These are phyloP conservation scores for Zosterops lateralis DNA, from an alignment of 2,113 vertebrate species.

Conservation along the genomic window DNA sequence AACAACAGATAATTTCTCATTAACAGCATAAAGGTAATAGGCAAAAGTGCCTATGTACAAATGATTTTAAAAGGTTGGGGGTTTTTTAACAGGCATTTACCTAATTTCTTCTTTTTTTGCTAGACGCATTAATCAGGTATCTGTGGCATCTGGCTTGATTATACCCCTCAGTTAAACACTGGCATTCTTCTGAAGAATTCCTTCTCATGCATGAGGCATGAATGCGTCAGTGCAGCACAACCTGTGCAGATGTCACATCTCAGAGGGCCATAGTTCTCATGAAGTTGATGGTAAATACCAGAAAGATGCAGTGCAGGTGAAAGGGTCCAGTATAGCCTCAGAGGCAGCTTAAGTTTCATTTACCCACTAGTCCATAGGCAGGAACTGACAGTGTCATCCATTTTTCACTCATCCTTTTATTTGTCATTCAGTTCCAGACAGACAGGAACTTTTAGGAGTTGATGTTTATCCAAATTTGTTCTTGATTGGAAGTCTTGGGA, in stretches of 20 bases:
- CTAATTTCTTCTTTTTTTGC: background rate
- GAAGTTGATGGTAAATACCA: background rate
- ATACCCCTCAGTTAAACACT: background rate
- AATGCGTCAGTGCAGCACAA: background rate
- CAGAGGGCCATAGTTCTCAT: accelerated
- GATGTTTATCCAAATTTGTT: background rate
- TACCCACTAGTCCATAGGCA: background rate
- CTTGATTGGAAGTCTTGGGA: background rate
- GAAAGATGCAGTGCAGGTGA: background rate
- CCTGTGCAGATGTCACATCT: background rate
- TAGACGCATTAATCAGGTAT: background rate
- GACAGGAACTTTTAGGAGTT: background rate
- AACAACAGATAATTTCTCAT: background rate
- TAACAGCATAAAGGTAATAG: background rate
- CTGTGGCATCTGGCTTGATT: background rate
- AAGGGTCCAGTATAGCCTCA: background rate
- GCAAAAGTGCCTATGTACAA: background rate
- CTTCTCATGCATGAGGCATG: accelerated
- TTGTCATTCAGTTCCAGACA: background rate
- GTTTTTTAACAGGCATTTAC: background rate
- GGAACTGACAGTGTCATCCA: background rate
- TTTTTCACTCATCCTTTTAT: background rate
- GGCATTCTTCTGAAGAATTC: background rate
- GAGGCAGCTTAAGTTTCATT: background rate
- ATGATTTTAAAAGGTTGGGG: background rate